Evolutionary conservation across 1,140 invertebrate genomes (phyloP), one percentile per base, ranked within the genome.

Genomic region (Nixonia krombeini): DNA sequence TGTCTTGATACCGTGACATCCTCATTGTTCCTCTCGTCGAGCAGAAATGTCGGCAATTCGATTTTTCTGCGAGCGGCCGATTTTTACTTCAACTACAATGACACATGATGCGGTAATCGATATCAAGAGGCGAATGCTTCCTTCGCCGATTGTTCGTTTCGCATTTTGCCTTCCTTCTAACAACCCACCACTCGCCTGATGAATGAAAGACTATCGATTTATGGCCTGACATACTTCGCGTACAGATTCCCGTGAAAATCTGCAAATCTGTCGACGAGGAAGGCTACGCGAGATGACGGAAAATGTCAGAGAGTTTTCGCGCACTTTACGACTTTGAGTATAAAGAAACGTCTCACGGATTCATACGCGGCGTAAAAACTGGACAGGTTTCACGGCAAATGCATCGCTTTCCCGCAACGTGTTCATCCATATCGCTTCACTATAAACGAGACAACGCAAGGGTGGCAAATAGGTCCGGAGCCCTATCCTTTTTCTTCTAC

Each of bases 41-140:
- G 53, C 59, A 31, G 62, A n/a, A 69, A 69, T 50, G 59, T 64
- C 59, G 61, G 61, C 47, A 35, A 62, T 51, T 68, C 61, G 61
- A 57, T 57, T 68, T 61, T 57, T 45, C 47, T 44, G 57, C 18
- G 46, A 67, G 56, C 45, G 51, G 41, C 52, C 51, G 64, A 67
- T 67, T 57, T 46, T 57, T n/a, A n/a, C n/a, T 49, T 26, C 0
- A 13, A 37, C 50, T 56, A 59, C 59, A 59, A 56, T 64, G 51
- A 70, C 51, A 59, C 58, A 56, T 64, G 61, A n/a, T 55, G 57
- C 57, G 23, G 29, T 35, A 57, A 70, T 70, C 56, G 51, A 65
- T 70, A 64, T n/a, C 44, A 5, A 50, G 21, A 26, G 23, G 29
- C 28, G 33, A 29, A 46, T 42, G 38, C 52, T 46, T 53, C 38